Evolutionary conservation across 2,888 invertebrate species (phyloP), one percentile per base, ranked within the genome.

Genomic region (Trachelus tabidus): DNA sequence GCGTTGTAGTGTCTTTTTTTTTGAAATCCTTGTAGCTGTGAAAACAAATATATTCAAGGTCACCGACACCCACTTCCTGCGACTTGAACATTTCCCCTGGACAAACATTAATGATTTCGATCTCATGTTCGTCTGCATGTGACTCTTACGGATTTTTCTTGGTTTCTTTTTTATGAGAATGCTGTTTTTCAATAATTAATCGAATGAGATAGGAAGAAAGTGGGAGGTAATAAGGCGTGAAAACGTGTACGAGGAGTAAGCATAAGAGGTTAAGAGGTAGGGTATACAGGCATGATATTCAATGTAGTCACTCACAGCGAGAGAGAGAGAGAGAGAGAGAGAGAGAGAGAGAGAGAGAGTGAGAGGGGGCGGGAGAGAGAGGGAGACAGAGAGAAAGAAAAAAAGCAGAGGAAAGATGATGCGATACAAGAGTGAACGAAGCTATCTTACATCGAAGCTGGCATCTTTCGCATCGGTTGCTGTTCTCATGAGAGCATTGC

Each of bases 351-450:
- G 0, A 23, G 9, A 40, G 23, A 37, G n/a, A n/a, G n/a, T n/a
- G n/a, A n/a, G n/a, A n/a, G n/a, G n/a, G n/a, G n/a, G 12, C 12
- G 1, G 9, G 3, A 3, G 12, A 37, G 4, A 12, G 12, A 4
- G 37, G 0, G 12, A 40, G 6, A 40, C 0, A 15, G 15, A 40
- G 40, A 23, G 23, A 56, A 23, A 6, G 40, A 56, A 56, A 15
- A 23, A 23, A 56, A 6, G 23, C 6, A 23, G 0, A 40, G 15
- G 56, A 56, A 56, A 85, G 84, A 84, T 84, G 86, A 84, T 84
- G 81, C 81, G 86, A 86, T 86, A 85, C 85, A 85, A 83, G 85
- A 76, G 76, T 79, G 80, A 84, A 82, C 82, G 84, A 81, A 83
- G 80, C 85, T 85, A 84, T 85, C 84, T 85, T 82, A 82, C 83